Evolutionary conservation across 2,888 invertebrate genomes (phyloP).

Genomic region (Lithosia quadra): DNA sequence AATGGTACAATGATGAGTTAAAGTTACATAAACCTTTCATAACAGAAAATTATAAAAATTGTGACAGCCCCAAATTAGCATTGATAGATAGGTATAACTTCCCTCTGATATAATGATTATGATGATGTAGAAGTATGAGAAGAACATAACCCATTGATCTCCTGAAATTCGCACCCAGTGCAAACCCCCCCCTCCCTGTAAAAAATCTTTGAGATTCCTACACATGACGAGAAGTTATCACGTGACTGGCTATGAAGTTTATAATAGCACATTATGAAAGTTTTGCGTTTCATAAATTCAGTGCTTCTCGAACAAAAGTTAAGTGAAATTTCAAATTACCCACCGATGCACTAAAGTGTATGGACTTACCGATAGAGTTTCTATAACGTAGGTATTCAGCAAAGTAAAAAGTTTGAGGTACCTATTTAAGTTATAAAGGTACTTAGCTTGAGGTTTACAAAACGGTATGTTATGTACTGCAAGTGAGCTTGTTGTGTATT

Average conservation of each 20-base stretch:
- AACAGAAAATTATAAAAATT: background rate
- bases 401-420: constrained; percentile 55
- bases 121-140: constrained; percentile 9
- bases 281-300: constrained; percentile 57
- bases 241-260: constrained; percentile 43
- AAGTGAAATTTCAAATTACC: constrained; percentile 60
- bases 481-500: constrained; percentile 16
- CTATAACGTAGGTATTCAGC: constrained; percentile 31
- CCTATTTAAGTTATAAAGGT: constrained; percentile 30
- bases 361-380: constrained; percentile 36
- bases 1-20: background rate
- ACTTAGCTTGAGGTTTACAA: constrained; percentile 28
- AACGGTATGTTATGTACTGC: background rate
- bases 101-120: constrained; percentile 2
- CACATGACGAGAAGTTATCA: constrained; percentile 24
- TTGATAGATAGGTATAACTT: constrained; percentile 7
- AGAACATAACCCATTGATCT: too few species aligned
- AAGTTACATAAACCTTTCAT: background rate
- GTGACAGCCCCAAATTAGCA: constrained; percentile 3
- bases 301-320: constrained; percentile 46
- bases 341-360: constrained; percentile 54
- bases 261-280: constrained; percentile 49
- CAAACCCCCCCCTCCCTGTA: too few species aligned
- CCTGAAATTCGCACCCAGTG: too few species aligned
- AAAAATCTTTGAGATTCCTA: too few species aligned